Conservation (phyloP, 2,797 vertebrate genomes). For the Rhinophrynus dorsalis region DNA sequence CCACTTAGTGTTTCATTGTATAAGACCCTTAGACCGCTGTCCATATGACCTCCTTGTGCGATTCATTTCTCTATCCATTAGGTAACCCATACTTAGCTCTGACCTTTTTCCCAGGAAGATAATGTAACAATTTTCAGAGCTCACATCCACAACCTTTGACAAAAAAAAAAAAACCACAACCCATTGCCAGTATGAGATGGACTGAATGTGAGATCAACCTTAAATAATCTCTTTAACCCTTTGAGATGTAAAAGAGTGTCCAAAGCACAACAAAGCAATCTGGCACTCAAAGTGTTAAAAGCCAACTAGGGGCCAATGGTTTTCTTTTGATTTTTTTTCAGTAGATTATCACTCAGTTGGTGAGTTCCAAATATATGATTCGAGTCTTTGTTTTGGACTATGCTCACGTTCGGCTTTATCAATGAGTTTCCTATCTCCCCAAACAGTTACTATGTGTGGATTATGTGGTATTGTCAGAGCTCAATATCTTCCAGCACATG, state of each 20-base stretch:
- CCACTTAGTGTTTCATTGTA: neutral
- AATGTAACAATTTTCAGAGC: conserved; percentile 45
- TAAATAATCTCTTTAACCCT: conserved; percentile 15
- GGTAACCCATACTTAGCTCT: conserved; percentile 16
- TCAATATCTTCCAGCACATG: conserved; percentile 30
- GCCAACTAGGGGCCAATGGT: conserved; percentile 25
- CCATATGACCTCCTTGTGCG: conserved; percentile 3
- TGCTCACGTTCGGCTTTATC: conserved; percentile 24
- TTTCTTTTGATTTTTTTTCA: conserved; percentile 19
- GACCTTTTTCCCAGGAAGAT: conserved; percentile 33
- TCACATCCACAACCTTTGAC: conserved; percentile 27
- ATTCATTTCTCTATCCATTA: conserved; percentile 18
- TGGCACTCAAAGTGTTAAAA: conserved; percentile 17
- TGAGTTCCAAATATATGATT: conserved; percentile 20
- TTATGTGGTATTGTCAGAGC: conserved; percentile 31
- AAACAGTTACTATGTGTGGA: conserved; percentile 38
- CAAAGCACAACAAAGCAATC: no score
- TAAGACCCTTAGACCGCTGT: conserved; percentile 18
- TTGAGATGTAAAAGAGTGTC: no score
- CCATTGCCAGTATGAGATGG: conserved; percentile 31
- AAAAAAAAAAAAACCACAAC: no score
- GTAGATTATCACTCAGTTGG: conserved; percentile 32
- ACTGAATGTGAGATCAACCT: conserved; percentile 18
- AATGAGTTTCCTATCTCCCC: conserved; percentile 36
- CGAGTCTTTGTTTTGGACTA: conserved; percentile 20